Evolutionary conservation across 2,888 invertebrate genomes (phyloP), one percentile per base, ranked within the genome.

Genomic region (Trachelus troglodyta): DNA sequence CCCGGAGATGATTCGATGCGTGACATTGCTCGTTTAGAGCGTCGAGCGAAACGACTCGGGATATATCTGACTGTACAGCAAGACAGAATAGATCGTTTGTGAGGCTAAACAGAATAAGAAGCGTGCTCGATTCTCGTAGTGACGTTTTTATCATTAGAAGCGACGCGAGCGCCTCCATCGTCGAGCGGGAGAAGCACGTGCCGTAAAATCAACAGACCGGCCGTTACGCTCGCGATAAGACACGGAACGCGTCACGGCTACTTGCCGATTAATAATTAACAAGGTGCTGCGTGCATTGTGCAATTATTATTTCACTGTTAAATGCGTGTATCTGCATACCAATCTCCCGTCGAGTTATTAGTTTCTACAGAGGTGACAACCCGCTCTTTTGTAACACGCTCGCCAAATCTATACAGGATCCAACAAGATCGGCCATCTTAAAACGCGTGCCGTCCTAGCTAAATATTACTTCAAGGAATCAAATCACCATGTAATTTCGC

Each of bases 11-110:
- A 89, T 89, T 81, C 86, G 87, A 89, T 88, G 86, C 88, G 87
- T 89, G 87, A 89, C 88, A 88, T 87, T 87, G 88, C 86, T 86
- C 87, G 85, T 87, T 87, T 85, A 82, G 83, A 84, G 31, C 40
- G 40, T 56, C 40, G 23, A 56, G 40, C 40, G 40, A 56, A 56
- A 56, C 23, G 40, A 15, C 40, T 23, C 23, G 23, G 23, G 23
- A 56, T 56, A 56, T 56, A 56, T 56, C 40, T 23, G 40, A 56
- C 40, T 23, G 23, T 56, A 56, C 9, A 56, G 23, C 6, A 56
- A 15, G 40, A 23, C 9, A 56, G 23, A 56, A 56, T 56, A 23
- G 23, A 56, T 56, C 40, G 40, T 56, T 56, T 56, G 40, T 56
- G 40, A 15, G 40, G 23, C 40, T 56, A 56, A 56, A 23, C 23